Evolutionary conservation across 1,140 invertebrate species (phyloP).

Genomic region (Drosophila rufa): DNA sequence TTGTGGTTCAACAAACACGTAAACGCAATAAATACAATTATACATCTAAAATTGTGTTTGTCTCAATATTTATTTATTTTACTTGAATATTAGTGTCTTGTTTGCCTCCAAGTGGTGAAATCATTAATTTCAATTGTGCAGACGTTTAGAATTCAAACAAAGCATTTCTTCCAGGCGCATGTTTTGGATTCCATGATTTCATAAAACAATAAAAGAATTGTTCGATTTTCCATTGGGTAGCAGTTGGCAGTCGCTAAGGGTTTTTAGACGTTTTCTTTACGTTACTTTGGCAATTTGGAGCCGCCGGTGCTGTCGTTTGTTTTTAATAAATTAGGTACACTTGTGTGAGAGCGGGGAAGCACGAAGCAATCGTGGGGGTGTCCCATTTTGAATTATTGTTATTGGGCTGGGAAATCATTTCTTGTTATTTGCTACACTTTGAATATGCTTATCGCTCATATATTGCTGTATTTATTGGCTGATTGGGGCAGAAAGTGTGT

Average conservation of each 20-base stretch:
- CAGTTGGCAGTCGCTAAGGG: slow-evolving; percentile 21
- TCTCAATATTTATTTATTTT: too few species aligned
- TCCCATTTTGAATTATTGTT: slow-evolving; percentile 72
- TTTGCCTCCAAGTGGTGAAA: not conserved
- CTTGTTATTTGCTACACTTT: slow-evolving; percentile 35
- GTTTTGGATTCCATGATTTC: slow-evolving; percentile 14
- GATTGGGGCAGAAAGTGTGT: slow-evolving; percentile 47
- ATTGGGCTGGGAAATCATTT: slow-evolving; percentile 38
- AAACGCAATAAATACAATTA: not conserved
- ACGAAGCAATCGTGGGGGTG: not conserved
- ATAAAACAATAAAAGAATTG: slow-evolving; percentile 28
- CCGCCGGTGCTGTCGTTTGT: slow-evolving; percentile 51
- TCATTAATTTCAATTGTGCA: too few species aligned
- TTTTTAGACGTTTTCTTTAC: slow-evolving; percentile 30
- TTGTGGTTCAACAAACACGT: not conserved
- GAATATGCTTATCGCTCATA: slow-evolving; percentile 74
- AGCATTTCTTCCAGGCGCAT: not conserved
- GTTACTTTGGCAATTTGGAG: slow-evolving; percentile 63
- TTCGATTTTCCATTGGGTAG: slow-evolving; percentile 26
- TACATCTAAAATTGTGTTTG: too few species aligned
- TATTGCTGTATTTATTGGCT: slow-evolving; percentile 75
- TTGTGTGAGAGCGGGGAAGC: not conserved
- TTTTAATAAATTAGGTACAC: slow-evolving; percentile 69
- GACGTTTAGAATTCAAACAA: not conserved
- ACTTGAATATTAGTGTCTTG: too few species aligned